Conservation (phyloP, 2,113 vertebrate species). For the Oreotrochilus melanogaster region DNA sequence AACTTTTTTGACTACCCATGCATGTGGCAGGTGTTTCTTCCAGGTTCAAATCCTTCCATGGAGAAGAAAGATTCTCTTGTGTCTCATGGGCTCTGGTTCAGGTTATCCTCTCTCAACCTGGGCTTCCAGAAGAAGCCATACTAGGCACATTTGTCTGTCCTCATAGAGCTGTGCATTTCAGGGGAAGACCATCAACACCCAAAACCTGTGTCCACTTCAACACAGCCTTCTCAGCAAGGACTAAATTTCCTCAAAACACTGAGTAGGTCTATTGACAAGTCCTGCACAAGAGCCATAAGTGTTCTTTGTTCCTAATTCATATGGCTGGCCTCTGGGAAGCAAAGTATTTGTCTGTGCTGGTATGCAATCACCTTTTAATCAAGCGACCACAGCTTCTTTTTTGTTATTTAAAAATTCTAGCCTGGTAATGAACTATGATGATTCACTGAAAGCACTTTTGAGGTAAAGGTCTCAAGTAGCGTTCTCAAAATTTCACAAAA, state of each 20-base stretch:
- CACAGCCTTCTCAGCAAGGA: neutral
- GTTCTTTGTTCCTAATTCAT: neutral
- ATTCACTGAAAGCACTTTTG: neutral
- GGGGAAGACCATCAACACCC: neutral
- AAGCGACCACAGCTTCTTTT: neutral
- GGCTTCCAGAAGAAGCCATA: neutral
- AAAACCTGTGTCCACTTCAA: neutral
- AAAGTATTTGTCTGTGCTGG: neutral
- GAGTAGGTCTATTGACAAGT: neutral
- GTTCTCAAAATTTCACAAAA: neutral
- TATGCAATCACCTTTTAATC: slow-evolving; percentile 19
- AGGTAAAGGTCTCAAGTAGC: neutral
- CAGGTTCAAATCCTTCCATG: neutral
- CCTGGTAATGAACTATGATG: neutral
- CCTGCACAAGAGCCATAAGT: neutral
- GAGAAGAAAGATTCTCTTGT: neutral
- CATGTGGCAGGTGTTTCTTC: neutral
- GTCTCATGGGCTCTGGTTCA: neutral
- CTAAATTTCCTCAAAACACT: neutral
- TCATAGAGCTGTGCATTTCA: neutral
- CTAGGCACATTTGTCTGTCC: neutral
- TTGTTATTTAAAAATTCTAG: neutral
- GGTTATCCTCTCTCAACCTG: neutral
- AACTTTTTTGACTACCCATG: neutral
- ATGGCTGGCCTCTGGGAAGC: neutral